phyloP scores from a whole-genome alignment of 53 echinoderm and acorn worm genomes.

The Pentamera pediparva region DNA sequence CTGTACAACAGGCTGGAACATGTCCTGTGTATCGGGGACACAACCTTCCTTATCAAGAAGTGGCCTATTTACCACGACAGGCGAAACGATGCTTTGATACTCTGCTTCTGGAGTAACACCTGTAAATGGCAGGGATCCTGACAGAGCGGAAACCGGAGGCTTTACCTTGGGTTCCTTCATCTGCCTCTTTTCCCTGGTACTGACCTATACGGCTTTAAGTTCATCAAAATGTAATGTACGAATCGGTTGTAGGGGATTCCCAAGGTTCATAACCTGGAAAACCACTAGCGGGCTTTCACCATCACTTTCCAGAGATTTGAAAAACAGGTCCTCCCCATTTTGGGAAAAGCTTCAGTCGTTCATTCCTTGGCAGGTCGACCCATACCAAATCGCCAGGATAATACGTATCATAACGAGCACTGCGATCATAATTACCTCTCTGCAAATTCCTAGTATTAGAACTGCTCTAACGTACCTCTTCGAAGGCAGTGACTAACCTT shows the following conservation, averaged over 20 bases:
- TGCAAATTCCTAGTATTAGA: background rate
- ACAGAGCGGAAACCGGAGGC: background rate
- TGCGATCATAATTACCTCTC: background rate
- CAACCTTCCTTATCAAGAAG: too few relatives aligned
- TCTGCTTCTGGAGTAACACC: background rate
- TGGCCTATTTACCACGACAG: too few relatives aligned
- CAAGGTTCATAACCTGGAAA: background rate
- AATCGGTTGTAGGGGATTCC: background rate
- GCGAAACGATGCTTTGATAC: too few relatives aligned
- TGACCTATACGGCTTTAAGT: background rate
- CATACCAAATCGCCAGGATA: constrained; percentile 1
- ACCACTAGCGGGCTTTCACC: background rate
- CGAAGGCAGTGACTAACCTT: background rate
- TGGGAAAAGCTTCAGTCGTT: background rate
- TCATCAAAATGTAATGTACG: background rate
- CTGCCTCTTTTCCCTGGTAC: background rate
- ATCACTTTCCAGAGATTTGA: background rate
- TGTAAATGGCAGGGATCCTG: background rate
- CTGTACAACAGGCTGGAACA: too few relatives aligned
- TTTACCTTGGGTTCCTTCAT: background rate
- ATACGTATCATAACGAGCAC: background rate
- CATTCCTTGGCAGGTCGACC: background rate
- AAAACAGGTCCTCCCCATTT: constrained; percentile 4
- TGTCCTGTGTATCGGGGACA: too few relatives aligned
- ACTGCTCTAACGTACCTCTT: background rate